phyloP scores from a whole-genome alignment of 2,113 vertebrate species.

The Thomomys bottae region DNA sequence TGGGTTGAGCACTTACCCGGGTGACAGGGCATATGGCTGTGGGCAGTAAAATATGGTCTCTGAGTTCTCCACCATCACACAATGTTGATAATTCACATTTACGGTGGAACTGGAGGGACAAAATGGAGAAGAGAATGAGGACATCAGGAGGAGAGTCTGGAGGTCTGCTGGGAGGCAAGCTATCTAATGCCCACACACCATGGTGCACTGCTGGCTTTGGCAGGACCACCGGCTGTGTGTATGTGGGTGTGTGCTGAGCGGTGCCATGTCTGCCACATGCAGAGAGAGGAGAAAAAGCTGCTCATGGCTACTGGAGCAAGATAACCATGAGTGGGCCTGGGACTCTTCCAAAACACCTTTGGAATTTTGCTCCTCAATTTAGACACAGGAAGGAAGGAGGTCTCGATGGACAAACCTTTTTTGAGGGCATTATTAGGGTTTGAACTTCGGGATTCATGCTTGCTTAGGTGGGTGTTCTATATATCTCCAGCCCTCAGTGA shows the following conservation, averaged over 20 bases:
- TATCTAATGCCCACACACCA: neutral
- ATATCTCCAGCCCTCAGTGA: no score
- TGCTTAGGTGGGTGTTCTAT: no score
- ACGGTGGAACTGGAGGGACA: conserved; percentile 92
- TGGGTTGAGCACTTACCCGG: conserved; percentile 85
- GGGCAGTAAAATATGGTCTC: conserved; percentile 94
- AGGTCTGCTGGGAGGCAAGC: neutral
- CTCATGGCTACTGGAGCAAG: neutral
- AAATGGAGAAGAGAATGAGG: neutral
- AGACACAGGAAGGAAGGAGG: neutral
- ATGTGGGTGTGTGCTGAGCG: neutral
- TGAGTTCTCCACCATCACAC: conserved; percentile 93
- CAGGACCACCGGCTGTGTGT: accelerated
- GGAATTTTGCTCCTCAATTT: neutral
- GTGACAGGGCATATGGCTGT: conserved; percentile 92
- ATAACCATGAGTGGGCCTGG: accelerated
- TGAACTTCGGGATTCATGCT: no score
- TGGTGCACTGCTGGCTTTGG: neutral
- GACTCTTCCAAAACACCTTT: neutral
- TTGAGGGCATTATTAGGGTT: no score
- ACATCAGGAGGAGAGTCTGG: neutral
- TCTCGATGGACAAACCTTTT: neutral
- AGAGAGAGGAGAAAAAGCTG: neutral
- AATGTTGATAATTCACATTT: conserved; percentile 93
- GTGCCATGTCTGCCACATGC: neutral